Evolutionary conservation across 1,140 invertebrate species (phyloP).

Genomic region (Choristoneura fumiferana): DNA sequence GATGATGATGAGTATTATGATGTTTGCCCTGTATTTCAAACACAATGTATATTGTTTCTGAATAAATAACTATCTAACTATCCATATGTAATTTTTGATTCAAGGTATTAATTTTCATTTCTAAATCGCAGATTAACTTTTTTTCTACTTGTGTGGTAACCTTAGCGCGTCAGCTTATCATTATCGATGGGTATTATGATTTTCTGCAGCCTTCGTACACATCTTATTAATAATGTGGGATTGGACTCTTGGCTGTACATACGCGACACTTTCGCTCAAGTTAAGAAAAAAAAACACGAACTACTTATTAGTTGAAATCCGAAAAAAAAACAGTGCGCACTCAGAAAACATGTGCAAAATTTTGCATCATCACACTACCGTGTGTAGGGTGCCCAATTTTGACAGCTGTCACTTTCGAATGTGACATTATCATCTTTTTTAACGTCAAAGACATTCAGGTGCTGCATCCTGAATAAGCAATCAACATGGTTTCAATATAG

Average conservation of each 20-base stretch:
- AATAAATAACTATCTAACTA: no score
- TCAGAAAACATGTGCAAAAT: no score
- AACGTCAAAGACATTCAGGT: constrained; percentile 15
- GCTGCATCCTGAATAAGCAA: constrained; percentile 30
- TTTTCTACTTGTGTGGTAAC: not conserved
- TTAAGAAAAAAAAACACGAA: no score
- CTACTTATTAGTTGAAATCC: no score
- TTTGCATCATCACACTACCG: no score
- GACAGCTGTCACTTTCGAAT: constrained; percentile 17
- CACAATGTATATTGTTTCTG: no score
- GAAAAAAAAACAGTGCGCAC: no score
- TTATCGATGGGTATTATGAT: constrained; percentile 17
- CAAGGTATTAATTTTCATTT: no score
- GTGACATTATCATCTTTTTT: constrained; percentile 1
- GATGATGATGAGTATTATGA: no score
- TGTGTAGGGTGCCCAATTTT: not conserved
- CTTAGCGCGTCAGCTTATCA: not conserved
- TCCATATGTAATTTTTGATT: no score
- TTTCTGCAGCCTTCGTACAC: constrained; percentile 11
- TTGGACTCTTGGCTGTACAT: constrained; percentile 11
- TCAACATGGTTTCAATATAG: constrained; percentile 29
- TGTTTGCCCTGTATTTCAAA: no score
- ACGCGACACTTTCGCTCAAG: not conserved
- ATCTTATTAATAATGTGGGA: constrained; percentile 15
- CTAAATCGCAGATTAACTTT: no score